Evolutionary conservation across 2,888 invertebrate genomes (phyloP).

Genomic region (Drosophila formosana): DNA sequence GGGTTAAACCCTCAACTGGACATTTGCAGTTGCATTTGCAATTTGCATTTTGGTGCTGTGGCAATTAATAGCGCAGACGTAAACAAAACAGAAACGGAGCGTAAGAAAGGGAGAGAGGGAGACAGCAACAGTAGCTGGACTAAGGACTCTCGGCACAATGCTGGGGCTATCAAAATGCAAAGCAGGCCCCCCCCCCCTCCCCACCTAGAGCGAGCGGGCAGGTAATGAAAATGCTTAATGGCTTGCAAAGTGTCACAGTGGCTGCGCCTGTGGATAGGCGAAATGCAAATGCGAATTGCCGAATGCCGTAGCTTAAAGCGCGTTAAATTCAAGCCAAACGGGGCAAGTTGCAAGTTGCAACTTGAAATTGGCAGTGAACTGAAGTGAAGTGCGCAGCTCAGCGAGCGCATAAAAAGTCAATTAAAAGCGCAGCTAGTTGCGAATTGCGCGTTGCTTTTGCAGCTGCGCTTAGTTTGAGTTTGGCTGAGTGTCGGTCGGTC

Average conservation of each 20-base stretch:
- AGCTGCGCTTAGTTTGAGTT: conserved; percentile 69
- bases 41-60: conserved; percentile 78
- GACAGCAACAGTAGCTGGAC: conserved; percentile 2
- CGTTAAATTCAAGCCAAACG: conserved; percentile 66
- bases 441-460: conserved; percentile 61
- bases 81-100: conserved; percentile 56
- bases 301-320: conserved; percentile 66
- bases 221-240: conserved; percentile 79
- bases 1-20: conserved; percentile 39
- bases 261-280: conserved; percentile 65
- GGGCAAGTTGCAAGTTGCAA: conserved; percentile 26
- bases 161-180: conserved; percentile 77
- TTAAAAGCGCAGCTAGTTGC: conserved; percentile 69
- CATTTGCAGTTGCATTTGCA: conserved; percentile 73
- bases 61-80: conserved; percentile 81
- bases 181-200: conserved; percentile 42
- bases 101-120: no score
- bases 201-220: conserved; percentile 38
- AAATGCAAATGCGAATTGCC: conserved; percentile 42
- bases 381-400: conserved; percentile 64
- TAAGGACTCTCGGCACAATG: conserved; percentile 48
- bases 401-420: conserved; percentile 80
- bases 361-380: conserved; percentile 57
- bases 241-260: conserved; percentile 81
- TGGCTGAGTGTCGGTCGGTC: conserved; percentile 15